Evolutionary conservation across 2,888 invertebrate species (phyloP), one percentile per base, ranked within the genome.

Genomic region (Zygogramma bicolorata): DNA sequence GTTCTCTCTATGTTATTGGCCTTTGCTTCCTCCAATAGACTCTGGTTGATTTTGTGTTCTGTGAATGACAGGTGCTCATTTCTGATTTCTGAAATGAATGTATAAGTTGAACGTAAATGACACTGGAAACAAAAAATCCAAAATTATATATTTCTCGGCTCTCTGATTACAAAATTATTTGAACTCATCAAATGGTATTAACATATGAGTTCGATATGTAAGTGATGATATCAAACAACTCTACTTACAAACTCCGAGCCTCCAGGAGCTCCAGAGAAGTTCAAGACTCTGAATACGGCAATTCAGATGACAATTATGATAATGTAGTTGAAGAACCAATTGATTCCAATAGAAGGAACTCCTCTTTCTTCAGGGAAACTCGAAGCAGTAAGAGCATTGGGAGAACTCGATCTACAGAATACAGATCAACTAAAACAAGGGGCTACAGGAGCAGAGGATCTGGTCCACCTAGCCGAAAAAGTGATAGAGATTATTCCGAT

Each of bases 211-310:
- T 61, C 86, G 87, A 85, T 84, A 88, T 88, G 88, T 87, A 85
- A 87, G 91, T 91, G 88, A 92, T 92, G 92, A 87, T 92, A 90
- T 90, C 91, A 86, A 91, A 91, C 87, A 91, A 89, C 86, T 88
- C 89, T 86, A 68, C 76, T 8, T 91, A 88, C 88, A 91, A 91
- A 89, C 88, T 90, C 79, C 91, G 90, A 89, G 90, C 90, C 88
- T 88, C 89, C 61, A 91, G 89, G 86, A 88, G 88, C 86, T 86
- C 87, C 68, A 84, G 83, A 81, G 87, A 88, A 77, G 81, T 86
- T 68, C 82, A 83, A 75, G 87, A 86, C 75, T 86, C 85, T 79
- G 88, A 88, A 81, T 85, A 88, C 83, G 88, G 89, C 78, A 88
- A 87, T 82, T 85, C 88, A 76, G 89, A 90, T 77, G 88, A 87